Evolutionary conservation across 2,888 invertebrate species (phyloP).

Genomic region (Scelioninae gen. 1): DNA sequence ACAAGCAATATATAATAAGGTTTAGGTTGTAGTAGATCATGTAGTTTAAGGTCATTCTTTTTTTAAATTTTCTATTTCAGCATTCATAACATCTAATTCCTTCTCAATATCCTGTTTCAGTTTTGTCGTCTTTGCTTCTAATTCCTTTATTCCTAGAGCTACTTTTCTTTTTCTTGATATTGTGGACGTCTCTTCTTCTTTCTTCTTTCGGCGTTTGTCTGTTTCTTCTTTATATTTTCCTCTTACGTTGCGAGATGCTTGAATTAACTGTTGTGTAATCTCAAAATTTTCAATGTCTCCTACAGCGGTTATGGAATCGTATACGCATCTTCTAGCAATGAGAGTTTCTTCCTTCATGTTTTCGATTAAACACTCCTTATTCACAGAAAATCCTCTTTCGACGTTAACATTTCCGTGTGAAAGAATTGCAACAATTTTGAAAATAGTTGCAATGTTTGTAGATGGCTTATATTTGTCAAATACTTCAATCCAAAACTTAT

Average conservation of each 20-base stretch:
- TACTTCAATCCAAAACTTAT: conserved; percentile 47
- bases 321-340: neutral
- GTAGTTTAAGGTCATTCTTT: no score
- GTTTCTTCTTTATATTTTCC: conserved; percentile 2
- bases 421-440: conserved; percentile 64
- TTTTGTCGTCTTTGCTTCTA: neutral
- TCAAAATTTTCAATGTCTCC: conserved; percentile 3
- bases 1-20: no score
- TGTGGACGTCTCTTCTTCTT: neutral
- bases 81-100: no score
- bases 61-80: no score
- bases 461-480: conserved; percentile 26
- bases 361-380: neutral
- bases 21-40: no score
- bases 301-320: neutral
- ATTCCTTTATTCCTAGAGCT: neutral
- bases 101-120: neutral
- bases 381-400: conserved; percentile 70
- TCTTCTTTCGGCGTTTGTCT: neutral
- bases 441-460: conserved; percentile 48
- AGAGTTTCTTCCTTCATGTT: neutral
- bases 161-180: neutral
- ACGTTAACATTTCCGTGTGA: conserved; percentile 73
- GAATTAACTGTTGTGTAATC: neutral
- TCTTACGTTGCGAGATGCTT: neutral